Evolutionary conservation across 2,113 vertebrate species (phyloP), one percentile per base, ranked within the genome.

Genomic region (Columba livia): DNA sequence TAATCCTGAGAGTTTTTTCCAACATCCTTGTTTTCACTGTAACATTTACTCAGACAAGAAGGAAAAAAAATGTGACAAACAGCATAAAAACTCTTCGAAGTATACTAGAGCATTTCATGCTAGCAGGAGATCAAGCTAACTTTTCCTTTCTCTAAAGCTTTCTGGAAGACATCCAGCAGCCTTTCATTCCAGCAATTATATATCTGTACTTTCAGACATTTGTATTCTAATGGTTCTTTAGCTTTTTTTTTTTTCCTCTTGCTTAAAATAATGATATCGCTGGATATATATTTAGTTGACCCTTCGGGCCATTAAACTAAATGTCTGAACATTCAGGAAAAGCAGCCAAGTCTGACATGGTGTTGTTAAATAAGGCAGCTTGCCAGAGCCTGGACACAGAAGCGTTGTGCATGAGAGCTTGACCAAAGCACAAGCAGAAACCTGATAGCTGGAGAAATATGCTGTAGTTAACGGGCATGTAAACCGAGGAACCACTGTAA

Each of bases 401-500:
- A 73, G 50, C 48, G 57, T 88, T 94, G 88, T 93, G 85, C 69
- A 15, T 17, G 75, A 51, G 58, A 88, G 93, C 93, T 71, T 95
- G 90, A 85, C 83, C 57, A 70, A 78, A 91, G 56, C 67, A 85
- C 62, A 79, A 50, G 74, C 47, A 79, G 91, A 94, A 93, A 94
- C 36, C 67, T 83, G 95, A 96, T 84, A 93, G 77, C 87, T 74
- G 69, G n/a, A 73, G 75, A 89, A 97, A 96, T 94, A 80, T 61
- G 78, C 85, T 7, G 12, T 23, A 64, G 64, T 95, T 95, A 97
- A 92, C 0, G 1, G 75, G 71, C 80, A 75, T 5, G 67, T 80
- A 95, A 97, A 89, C 69, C 32, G 67, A 96, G 57, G 81, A 93
- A 32, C 78, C 54, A 34, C 74, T 85, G 69, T 12, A 29, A 85